Evolutionary conservation across 1,140 invertebrate species (phyloP), one percentile per base, ranked within the genome.

Genomic region (Cataglyphis hispanica): DNA sequence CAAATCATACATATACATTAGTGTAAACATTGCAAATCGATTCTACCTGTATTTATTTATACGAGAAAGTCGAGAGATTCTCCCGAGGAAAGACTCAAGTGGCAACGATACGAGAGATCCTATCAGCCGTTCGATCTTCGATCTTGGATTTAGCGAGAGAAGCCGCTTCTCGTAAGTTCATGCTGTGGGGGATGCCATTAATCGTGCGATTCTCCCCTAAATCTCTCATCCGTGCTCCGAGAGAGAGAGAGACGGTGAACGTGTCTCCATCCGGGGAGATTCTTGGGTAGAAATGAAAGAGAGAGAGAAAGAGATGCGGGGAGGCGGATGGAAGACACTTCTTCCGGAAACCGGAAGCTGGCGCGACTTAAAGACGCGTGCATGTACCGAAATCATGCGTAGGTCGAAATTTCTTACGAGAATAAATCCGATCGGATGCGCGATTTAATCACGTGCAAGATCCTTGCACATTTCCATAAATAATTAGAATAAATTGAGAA

Each of bases 301-400:
- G 85, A 74, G 85, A 89, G 77, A 61, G 66, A 85, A 37, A 76
- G 53, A 84, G 16, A 56, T 31, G 67, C 25, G 37, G 58, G 25
- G 13, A 60, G 64, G 10, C 10, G 60, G 67, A 70, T 63, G 34
- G 66, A 56, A 75, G 78, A 72, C 88, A 58, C 89, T 91, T 87
- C 89, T 92, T 90, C 91, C 92, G 92, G 90, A 92, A 92, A 91
- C 92, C 92, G 91, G 92, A 93, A 93, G 89, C 87, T 80, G 92
- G 88, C 92, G 92, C 91, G 92, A 92, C 92, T 92, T 89, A 91
- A 92, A 92, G 92, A 92, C 87, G 91, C 88, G 64, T 84, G 77
- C 69, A 64, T 19, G 60, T 56, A 40, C 40, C 25, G 50, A 64
- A 77, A 84, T 70, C 64, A 58, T 37, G 69, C 53, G 63, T 72